Conservation (phyloP, 2,888 invertebrate species). For the Dicycla oo region DNA sequence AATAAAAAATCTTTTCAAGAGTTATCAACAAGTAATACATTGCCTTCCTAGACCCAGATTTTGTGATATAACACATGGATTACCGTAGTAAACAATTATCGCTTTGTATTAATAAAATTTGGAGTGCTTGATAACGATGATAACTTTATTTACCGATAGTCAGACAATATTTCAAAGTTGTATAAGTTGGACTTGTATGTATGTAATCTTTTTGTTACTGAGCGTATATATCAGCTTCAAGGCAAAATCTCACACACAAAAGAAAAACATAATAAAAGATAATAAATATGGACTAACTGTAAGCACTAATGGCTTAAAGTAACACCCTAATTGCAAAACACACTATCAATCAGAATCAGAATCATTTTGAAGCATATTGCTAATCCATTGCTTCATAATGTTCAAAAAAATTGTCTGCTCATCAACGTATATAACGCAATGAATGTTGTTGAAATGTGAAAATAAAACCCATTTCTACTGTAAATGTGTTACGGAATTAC, state of each 20-base stretch:
- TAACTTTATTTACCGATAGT: neutral
- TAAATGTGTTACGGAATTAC: too few species aligned
- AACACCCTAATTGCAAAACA: too few species aligned
- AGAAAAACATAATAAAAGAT: too few species aligned
- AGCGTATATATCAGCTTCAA: neutral
- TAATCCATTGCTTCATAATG: too few species aligned
- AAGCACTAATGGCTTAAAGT: too few species aligned
- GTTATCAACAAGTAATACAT: neutral
- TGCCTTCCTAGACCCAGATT: neutral
- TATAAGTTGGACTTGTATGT: neutral
- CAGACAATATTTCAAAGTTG: neutral
- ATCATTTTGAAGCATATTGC: too few species aligned
- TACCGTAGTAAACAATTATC: neutral
- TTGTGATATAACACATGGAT: neutral
- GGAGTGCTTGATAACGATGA: conserved; percentile 6
- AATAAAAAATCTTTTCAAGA: neutral
- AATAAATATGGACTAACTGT: too few species aligned
- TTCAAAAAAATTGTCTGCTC: too few species aligned
- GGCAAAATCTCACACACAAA: neutral
- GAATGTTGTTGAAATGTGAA: too few species aligned
- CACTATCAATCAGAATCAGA: too few species aligned
- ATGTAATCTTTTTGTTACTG: neutral
- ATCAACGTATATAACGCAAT: too few species aligned
- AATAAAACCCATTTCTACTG: too few species aligned
- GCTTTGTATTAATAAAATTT: conserved; percentile 1